phyloP scores from a whole-genome alignment of 1,140 invertebrate genomes.

The Capitella teleta region DNA sequence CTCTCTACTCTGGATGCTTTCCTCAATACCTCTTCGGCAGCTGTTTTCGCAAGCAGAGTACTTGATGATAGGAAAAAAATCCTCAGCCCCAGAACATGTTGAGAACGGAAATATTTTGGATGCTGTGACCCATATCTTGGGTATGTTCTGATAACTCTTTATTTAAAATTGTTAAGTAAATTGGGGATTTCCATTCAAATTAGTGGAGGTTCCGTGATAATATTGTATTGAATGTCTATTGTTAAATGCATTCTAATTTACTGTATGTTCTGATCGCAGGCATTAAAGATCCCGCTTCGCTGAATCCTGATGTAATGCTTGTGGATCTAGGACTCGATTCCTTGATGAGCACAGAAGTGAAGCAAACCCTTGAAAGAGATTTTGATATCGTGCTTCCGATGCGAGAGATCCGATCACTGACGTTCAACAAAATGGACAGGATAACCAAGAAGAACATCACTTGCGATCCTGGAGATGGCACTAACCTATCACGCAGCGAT shows the following conservation, averaged over 20 bases:
- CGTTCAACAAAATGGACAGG: too few species aligned
- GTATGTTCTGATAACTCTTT: background rate
- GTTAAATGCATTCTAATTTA: too few species aligned
- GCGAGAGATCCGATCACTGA: background rate
- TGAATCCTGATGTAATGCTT: constrained; percentile 58
- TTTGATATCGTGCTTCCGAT: constrained; percentile 57
- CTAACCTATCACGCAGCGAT: too few species aligned
- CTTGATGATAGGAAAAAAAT: background rate
- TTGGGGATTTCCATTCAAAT: background rate
- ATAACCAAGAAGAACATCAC: too few species aligned
- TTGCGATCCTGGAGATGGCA: too few species aligned
- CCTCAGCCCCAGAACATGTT: background rate
- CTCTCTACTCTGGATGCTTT: constrained; percentile 36
- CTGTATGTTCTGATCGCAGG: background rate
- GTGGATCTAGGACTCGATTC: constrained; percentile 89
- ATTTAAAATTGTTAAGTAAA: background rate
- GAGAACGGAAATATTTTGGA: background rate
- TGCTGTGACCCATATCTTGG: background rate
- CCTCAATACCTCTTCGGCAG: background rate
- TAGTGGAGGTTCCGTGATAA: background rate
- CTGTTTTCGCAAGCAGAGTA: background rate
- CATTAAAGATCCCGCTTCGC: constrained; percentile 35
- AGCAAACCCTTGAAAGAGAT: constrained; percentile 79
- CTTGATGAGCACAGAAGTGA: constrained; percentile 90
- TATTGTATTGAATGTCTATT: too few species aligned